Conservation (phyloP, 1,140 invertebrate genomes). For the Leptinotarsa undecemlineata region DNA sequence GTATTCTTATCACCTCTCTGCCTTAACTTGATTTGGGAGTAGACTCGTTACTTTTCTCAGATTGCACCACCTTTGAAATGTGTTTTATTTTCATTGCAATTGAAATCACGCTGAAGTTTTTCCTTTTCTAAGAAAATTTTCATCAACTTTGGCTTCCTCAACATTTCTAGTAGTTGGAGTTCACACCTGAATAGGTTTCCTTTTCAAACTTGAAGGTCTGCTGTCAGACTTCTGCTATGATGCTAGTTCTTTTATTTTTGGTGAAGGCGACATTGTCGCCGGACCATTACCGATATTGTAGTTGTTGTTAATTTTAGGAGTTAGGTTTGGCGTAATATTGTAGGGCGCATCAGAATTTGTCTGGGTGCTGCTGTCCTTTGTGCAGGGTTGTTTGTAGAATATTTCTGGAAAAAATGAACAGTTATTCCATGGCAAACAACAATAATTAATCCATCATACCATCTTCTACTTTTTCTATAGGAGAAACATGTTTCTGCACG, state of each 20-base stretch:
- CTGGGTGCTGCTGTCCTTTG: conserved; percentile 49
- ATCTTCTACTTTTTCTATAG: conserved; percentile 43
- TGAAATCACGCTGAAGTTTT: no score
- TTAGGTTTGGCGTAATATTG: conserved; percentile 33
- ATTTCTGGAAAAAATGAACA: conserved; percentile 6
- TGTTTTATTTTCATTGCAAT: no score
- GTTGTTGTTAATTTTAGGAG: conserved; percentile 51
- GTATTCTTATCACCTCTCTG: no score
- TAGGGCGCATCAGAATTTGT: conserved; percentile 40
- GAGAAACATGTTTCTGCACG: conserved; percentile 62
- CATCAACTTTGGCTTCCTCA: not conserved
- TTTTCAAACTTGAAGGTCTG: conserved; percentile 50
- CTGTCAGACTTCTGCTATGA: conserved; percentile 52
- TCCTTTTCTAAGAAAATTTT: not conserved
- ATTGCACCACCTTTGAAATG: no score
- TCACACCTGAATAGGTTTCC: conserved; percentile 47
- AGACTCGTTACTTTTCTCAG: no score
- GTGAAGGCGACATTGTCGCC: conserved; percentile 32
- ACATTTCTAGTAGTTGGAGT: not conserved
- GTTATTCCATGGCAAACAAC: not conserved
- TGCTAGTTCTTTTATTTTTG: conserved; percentile 47
- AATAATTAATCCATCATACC: conserved; percentile 26
- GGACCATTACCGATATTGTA: conserved; percentile 51
- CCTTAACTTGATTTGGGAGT: no score
- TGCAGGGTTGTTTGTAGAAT: conserved; percentile 30